These are phyloP conservation scores for Biston betularia DNA, from an alignment of 2,888 invertebrate genomes.

Conservation along the genomic window DNA sequence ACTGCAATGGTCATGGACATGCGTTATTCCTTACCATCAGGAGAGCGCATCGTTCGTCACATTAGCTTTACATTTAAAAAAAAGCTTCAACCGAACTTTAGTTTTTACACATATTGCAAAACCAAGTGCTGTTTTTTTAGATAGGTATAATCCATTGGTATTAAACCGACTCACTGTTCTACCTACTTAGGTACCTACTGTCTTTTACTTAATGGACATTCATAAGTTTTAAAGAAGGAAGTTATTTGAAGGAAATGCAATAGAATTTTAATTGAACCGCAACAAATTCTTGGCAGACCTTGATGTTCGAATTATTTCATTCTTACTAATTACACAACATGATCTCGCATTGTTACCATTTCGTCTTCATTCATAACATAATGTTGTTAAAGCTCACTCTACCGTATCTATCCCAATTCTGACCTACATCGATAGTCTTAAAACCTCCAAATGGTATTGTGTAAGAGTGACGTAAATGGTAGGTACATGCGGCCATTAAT, in stretches of 20 bases:
- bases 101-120: neutral
- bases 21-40: too few species aligned
- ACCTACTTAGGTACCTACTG: neutral
- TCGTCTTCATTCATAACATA: constrained; percentile 29
- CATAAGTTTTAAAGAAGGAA: constrained; percentile 18
- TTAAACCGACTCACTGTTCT: neutral
- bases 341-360: constrained; percentile 40
- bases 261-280: constrained; percentile 25
- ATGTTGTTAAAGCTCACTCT: constrained; percentile 43
- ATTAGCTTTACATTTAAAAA: too few species aligned
- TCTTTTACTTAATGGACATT: constrained; percentile 6
- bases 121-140: neutral
- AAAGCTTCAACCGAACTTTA: too few species aligned
- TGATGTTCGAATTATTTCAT: constrained; percentile 42
- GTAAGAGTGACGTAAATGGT: constrained; percentile 67
- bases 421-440: constrained; percentile 58
- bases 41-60: too few species aligned
- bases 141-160: neutral
- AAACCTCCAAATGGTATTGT: constrained; percentile 60
- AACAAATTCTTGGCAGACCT: constrained; percentile 31
- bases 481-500: constrained; percentile 63
- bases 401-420: constrained; percentile 47
- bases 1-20: too few species aligned
- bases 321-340: constrained; percentile 42
- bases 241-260: constrained; percentile 19